phyloP scores from a whole-genome alignment of 2,888 invertebrate genomes.

The Thecophora atra region DNA sequence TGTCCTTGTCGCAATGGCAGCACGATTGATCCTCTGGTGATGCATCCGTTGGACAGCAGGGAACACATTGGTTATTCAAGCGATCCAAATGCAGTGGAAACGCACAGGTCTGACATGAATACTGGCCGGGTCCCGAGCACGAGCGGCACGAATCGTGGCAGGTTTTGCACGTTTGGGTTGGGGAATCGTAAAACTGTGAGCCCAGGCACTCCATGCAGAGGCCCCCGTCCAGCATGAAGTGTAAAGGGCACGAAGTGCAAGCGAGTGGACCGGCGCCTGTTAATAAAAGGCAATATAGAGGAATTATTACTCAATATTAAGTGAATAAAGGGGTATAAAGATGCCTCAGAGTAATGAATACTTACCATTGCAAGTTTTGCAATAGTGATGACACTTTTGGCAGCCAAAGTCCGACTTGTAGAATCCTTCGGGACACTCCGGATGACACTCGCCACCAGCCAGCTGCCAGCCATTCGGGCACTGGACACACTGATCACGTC shows the following conservation, averaged over 20 bases:
- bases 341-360: slow-evolving; percentile 14
- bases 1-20: slow-evolving; percentile 76
- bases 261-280: slow-evolving; percentile 77
- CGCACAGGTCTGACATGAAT: slow-evolving; percentile 75
- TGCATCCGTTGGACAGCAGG: slow-evolving; percentile 73
- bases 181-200: slow-evolving; percentile 77
- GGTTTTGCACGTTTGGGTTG: slow-evolving; percentile 74
- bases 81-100: slow-evolving; percentile 75
- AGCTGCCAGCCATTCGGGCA: slow-evolving; percentile 84
- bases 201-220: slow-evolving; percentile 80
- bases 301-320: no score
- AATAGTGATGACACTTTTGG: slow-evolving; percentile 88
- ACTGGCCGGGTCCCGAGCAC: slow-evolving; percentile 76
- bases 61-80: slow-evolving; percentile 79
- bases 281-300: neutral
- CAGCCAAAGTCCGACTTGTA: slow-evolving; percentile 85
- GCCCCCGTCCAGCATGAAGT: slow-evolving; percentile 78
- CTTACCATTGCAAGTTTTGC: slow-evolving; percentile 84
- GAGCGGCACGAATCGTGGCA: slow-evolving; percentile 75
- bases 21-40: slow-evolving; percentile 69
- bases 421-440: slow-evolving; percentile 87
- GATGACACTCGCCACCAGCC: slow-evolving; percentile 84
- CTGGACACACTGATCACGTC: slow-evolving; percentile 84
- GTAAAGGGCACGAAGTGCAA: slow-evolving; percentile 78
- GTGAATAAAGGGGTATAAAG: neutral